Evolutionary conservation across 2,888 invertebrate genomes (phyloP).

Genomic region (Polyommatus iphigenia): DNA sequence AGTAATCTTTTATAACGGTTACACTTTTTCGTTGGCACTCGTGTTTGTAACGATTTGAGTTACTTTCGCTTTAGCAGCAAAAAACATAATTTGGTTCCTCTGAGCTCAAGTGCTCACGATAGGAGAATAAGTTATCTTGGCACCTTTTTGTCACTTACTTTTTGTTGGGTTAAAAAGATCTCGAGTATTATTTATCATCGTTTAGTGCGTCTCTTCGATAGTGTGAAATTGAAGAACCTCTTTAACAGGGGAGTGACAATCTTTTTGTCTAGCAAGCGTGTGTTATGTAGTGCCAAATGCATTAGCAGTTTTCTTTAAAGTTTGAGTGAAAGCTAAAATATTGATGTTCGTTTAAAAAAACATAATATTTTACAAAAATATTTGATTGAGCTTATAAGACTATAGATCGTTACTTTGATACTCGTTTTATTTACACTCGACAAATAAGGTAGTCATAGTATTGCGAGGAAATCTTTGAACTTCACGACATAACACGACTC

Average conservation of each 20-base stretch:
- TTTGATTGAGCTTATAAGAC: neutral
- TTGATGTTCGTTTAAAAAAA: neutral
- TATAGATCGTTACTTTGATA: neutral
- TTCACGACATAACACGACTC: conserved; percentile 26
- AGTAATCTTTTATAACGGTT: conserved; percentile 69
- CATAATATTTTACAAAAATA: neutral
- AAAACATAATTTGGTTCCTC: conserved; percentile 28
- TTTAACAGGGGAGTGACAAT: conserved; percentile 1
- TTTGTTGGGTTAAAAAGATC: conserved; percentile 22
- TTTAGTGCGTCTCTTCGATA: conserved; percentile 16
- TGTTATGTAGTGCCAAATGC: conserved; percentile 8
- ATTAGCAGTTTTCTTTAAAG: neutral
- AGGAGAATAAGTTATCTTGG: conserved; percentile 30
- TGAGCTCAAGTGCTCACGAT: conserved; percentile 30
- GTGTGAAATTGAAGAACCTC: conserved; percentile 18
- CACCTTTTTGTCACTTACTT: conserved; percentile 33
- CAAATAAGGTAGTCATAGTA: conserved; percentile 8
- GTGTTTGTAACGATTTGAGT: conserved; percentile 45
- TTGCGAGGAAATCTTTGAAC: conserved; percentile 15
- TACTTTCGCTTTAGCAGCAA: conserved; percentile 38
- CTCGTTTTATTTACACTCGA: neutral
- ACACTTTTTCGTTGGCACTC: conserved; percentile 62
- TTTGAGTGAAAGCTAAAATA: neutral
- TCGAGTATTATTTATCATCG: conserved; percentile 18
- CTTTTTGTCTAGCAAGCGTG: neutral